Evolutionary conservation across 2,113 vertebrate species (phyloP), one percentile per base, ranked within the genome.

Genomic region (Protobothrops flavoviridis): DNA sequence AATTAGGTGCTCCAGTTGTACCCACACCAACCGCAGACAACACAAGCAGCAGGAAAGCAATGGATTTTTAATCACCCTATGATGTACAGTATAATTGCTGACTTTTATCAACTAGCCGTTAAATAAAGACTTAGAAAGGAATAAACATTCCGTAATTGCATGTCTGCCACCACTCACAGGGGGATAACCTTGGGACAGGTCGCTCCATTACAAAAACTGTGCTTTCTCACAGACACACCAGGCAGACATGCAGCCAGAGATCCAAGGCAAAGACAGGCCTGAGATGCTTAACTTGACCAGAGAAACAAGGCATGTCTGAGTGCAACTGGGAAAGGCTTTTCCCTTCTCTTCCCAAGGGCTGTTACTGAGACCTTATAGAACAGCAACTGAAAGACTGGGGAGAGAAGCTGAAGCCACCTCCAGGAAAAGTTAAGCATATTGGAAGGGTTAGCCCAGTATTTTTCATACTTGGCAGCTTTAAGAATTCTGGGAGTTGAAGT

Each of bases 41-140:
- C 93, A 95, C 93, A 61, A 96, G 94, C 96, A 93, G 96, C 97
- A 95, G 97, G 96, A 96, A 96, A 52, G 96, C 95, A 85, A 95
- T 95, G 96, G 96, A 95, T 97, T 96, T 97, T 96, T 96, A 97
- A 96, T 95, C 88, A 88, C 91, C 52, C 94, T 97, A 95, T 96
- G 95, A 97, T 95, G 94, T 96, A 95, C 95, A 94, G 94, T 93
- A 91, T 95, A 97, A 97, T 96, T 96, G 94, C 96, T 94, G 97
- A 96, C 96, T 97, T 97, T 95, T 96, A 96, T 97, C 96, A 96
- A 95, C 93, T 94, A 94, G 95, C n/a, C 94, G 91, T 97, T 97
- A 97, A 97, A 96, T 96, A 97, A 97, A 96, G 96, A 81, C 96
- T 96, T 48, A 26, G 91, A 95, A 96, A 93, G 92, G 94, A 96